Base-by-base conservation (phyloP, 1,140 invertebrate genomes). In the Coelopa frigida region DNA sequence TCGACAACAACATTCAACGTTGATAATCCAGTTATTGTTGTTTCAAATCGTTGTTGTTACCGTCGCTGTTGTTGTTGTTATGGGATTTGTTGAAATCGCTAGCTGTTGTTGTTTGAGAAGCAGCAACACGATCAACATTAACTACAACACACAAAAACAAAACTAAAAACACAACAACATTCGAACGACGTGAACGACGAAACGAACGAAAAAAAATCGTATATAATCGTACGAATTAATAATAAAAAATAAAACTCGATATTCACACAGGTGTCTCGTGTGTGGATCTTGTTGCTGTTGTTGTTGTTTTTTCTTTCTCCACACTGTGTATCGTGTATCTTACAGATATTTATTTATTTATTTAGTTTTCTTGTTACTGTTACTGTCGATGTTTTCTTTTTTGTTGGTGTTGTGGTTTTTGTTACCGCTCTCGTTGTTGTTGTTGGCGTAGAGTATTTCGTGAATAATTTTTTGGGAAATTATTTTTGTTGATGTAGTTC, bases 401-500 rank as follows among this genome's bases (percentile, higher is more conserved):
- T 31, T 18, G 23, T 29, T 42, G 6, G 17, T 29, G 40, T 12
- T 27, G 24, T 11, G 8, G n/a, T n/a, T n/a, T n/a, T n/a, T n/a
- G n/a, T n/a, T n/a, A n/a, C n/a, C n/a, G n/a, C n/a, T n/a, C n/a
- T n/a, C n/a, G 14, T 26, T 18, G 37, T 12, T 20, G 54, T 45
- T 52, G 53, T 46, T 52, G 41, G 31, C 35, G 46, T 48, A 22
- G 40, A 42, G 23, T 31, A n/a, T 45, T 44, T 43, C 29, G 29
- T 17, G 27, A 10, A 10, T n/a, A n/a, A n/a, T 29, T 29, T 29
- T 29, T 29, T 29, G 8, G 27, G 27, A 29, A 14, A 10, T 29
- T 29, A 14, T 29, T 29, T 29, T 29, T 29, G 27, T 29, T 29
- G 27, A 10, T 56, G 47, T 44, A 44, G 42, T 48, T 29, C 42